phyloP scores from a whole-genome alignment of 2,888 invertebrate genomes.

The Brenthis hecate region DNA sequence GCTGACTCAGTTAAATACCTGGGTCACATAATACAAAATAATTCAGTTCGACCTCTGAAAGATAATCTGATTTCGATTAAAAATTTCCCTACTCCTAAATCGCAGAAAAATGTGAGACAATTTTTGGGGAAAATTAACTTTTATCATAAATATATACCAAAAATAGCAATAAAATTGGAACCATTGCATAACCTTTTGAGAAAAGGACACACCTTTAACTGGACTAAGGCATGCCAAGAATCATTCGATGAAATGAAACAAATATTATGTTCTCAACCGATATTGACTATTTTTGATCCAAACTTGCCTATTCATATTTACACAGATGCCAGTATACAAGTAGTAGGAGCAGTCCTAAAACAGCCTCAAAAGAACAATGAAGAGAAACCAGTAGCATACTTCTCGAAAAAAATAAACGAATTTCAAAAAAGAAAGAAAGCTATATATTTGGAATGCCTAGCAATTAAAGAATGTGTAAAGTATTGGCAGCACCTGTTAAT shows the following conservation, averaged over 20 bases:
- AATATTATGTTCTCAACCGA: conserved; percentile 21
- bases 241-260: conserved; percentile 22
- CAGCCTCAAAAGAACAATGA: neutral
- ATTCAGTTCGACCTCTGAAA: conserved; percentile 36
- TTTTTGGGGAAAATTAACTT: neutral
- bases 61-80: conserved; percentile 40
- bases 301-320: conserved; percentile 17
- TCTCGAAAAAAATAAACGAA: conserved; percentile 22
- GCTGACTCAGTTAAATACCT: conserved; percentile 34
- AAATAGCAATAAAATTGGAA: neutral
- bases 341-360: conserved; percentile 6
- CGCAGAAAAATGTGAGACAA: neutral
- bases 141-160: neutral
- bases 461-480: conserved; percentile 42
- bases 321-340: conserved; percentile 22
- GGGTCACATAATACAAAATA: conserved; percentile 39
- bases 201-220: neutral
- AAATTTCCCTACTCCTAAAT: conserved; percentile 30
- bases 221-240: neutral
- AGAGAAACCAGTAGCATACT: conserved; percentile 28
- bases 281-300: conserved; percentile 21
- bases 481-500: conserved; percentile 43
- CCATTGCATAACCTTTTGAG: neutral
- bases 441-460: conserved; percentile 41
- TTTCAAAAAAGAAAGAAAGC: conserved; percentile 38